Evolutionary conservation across 2,888 invertebrate genomes (phyloP), one percentile per base, ranked within the genome.

Genomic region (Epirrhoe tristata): DNA sequence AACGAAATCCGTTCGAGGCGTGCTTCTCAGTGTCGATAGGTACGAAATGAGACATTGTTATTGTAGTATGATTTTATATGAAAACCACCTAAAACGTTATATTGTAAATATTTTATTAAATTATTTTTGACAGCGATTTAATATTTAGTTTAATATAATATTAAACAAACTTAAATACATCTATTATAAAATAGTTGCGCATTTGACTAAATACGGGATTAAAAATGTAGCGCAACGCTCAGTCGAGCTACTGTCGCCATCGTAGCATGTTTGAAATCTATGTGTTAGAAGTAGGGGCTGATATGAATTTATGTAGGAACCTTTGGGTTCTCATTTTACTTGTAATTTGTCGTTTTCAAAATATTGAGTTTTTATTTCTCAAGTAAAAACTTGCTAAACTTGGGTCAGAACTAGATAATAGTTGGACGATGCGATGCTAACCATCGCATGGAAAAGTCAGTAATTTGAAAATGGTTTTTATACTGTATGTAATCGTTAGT

Each of bases 81-180:
- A 16, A 5, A 34, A 24, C 7, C 50, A 31, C 32, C 43, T 54
- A 24, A 7, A 8, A 5, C 24, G 10, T 58, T 51, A 51, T 16
- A 34, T 7, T 59, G 64, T 64, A 64, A 17, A 32, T 61, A 66
- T 51, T 36, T 61, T 34, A 43, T 43, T 57, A 63, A 63, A 32
- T 53, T 63, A 12, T 52, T 43, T 43, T 58, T 53, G 58, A 63
- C 63, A 53, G 46, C 58, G 46, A 57, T 52, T 12, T 16, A 51
- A 51, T 51, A 31, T 43, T 56, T 39, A 50, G 14, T 8, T 34
- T 6, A 24, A 51, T 16, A 4, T 24, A 52, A 24, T 24, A 31
- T 6, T 32, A n/a, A 17, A 1, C 50, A 50, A 50, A 50, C 50
- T 50, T 50, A 17, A 50, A 50, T 50, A 17, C 50, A 8, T 50